Base-by-base conservation (phyloP, 2,113 vertebrate species). In the Hydrolagus affinis region DNA sequence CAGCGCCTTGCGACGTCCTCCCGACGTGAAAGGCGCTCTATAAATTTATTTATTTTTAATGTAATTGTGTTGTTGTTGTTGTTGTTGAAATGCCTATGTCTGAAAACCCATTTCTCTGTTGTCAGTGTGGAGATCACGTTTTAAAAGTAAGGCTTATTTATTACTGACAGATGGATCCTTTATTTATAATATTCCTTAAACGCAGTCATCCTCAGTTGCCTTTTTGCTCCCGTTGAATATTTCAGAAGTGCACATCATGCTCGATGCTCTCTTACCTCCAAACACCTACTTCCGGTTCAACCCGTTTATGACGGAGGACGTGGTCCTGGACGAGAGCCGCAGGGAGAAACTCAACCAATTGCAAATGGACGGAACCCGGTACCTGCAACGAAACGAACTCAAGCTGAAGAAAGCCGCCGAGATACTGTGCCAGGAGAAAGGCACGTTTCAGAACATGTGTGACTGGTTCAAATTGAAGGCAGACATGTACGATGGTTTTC, bases 261-360 rank as follows among this genome's bases (percentile, higher is more conserved):
- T 98, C 77, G 93, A 97, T 85, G 95, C 94, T 12, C 93, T 98
- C 60, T 93, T 98, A 85, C 96, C 96, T 75, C 89, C 95, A 17
- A 89, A 97, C 87, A 95, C 95, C 0, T 98, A 98, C 44, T 99
- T 97, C 92, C 95, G 97, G 89, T 97, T 99, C 92, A 99, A 99
- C 91, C 97, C 97, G 57, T 92, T 95, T 64, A 92, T 98, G 93
- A 95, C 91, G 85, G 96, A 98, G 88, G 97, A 99, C 23, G 92
- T 97, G 89, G 85, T 95, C 86, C 91, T 99, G 87, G 96, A 99
- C 87, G 97, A 99, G 89, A 97, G 90, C 89, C 95, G 96, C 17
- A 94, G 93, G n/a, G 97, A 99, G 91, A 97, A 97, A 85, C 94
- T 98, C 59, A 94, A 88, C 89, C 90, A 94, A 87, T 93, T 99